A percentile compares a stretch with the other conserved stretches of the same genome.
Conservation (phyloP, 1,140 invertebrate species). For the Pseudomyrmex cubaensis region DNA sequence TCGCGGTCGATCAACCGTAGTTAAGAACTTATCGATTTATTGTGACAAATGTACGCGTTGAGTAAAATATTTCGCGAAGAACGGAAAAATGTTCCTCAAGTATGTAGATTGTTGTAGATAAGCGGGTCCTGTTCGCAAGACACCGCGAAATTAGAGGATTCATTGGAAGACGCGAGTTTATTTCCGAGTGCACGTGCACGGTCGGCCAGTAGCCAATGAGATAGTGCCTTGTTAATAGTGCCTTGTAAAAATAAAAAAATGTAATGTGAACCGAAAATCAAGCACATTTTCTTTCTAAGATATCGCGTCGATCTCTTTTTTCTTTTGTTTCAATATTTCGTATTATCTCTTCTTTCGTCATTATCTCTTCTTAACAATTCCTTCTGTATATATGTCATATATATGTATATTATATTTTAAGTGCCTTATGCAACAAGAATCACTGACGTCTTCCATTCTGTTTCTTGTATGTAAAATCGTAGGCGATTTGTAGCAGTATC, state of each 20-base stretch:
- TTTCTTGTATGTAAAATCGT: slow-evolving; percentile 79
- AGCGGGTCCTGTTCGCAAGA: not conserved
- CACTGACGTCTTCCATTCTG: slow-evolving; percentile 85
- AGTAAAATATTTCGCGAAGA: slow-evolving; percentile 33
- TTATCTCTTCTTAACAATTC: slow-evolving; percentile 5
- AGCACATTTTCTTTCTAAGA: not conserved
- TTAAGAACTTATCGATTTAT: slow-evolving; percentile 23
- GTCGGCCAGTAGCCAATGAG: slow-evolving; percentile 81
- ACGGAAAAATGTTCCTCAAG: slow-evolving; percentile 69
- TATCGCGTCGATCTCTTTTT: slow-evolving; percentile 27
- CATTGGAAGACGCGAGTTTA: slow-evolving; percentile 37
- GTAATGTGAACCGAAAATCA: not conserved
- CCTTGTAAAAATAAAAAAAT: slow-evolving; percentile 74
- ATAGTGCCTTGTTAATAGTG: slow-evolving; percentile 82
- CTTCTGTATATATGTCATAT: slow-evolving; percentile 76
- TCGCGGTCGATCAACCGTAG: slow-evolving; percentile 7
- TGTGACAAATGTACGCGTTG: slow-evolving; percentile 25
- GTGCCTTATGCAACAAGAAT: slow-evolving; percentile 86
- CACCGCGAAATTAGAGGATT: slow-evolving; percentile 25
- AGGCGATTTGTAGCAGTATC: slow-evolving; percentile 62
- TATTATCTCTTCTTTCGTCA: not conserved
- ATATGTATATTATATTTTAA: slow-evolving; percentile 78
- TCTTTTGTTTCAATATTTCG: not conserved
- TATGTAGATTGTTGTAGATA: slow-evolving; percentile 47
- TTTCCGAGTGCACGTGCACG: slow-evolving; percentile 59